Evolutionary conservation across 2,888 invertebrate species (phyloP), one percentile per base, ranked within the genome.

Genomic region (Operophtera brumata): DNA sequence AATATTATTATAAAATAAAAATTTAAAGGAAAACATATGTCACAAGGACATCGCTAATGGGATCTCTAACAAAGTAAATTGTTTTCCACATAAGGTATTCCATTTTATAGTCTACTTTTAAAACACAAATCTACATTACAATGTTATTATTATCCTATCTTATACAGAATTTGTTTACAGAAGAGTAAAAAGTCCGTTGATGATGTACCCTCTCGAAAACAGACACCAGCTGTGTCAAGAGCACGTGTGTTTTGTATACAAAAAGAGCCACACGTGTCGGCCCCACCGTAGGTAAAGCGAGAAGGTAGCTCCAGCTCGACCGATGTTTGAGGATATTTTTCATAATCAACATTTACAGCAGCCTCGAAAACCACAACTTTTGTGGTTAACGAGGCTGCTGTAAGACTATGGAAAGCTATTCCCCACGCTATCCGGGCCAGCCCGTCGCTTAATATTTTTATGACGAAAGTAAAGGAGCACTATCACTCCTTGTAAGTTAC

Each of bases 181-280:
- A 50, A 10, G 39, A 47, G 35, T 42, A 58, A 54, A 64, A 57
- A 62, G 54, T 49, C 46, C 42, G 57, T 57, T 59, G 42, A 57
- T 57, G 44, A 47, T 52, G 40, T 52, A 43, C 47, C 51, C 55
- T 52, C 65, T 52, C 60, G 59, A 66, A 66, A 70, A 66, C 60
- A 57, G 71, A 68, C 61, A 62, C 66, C 80, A 79, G 78, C 78
- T 78, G 80, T 73, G 77, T 75, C 70, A 75, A 75, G 77, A 74
- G 64, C 79, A 73, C 77, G 75, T 79, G 78, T 71, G 62, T 67
- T 67, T 66, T 71, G 66, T 75, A 70, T 65, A 73, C 69, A 71
- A 63, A 69, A 64, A 64, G 64, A 62, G 61, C 61, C 67, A 74
- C 76, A 77, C 72, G 71, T 78, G 77, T 69, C 35, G 1, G 59